Evolutionary conservation across 2,888 invertebrate genomes (phyloP).

Genomic region (Coecobrya sp.): DNA sequence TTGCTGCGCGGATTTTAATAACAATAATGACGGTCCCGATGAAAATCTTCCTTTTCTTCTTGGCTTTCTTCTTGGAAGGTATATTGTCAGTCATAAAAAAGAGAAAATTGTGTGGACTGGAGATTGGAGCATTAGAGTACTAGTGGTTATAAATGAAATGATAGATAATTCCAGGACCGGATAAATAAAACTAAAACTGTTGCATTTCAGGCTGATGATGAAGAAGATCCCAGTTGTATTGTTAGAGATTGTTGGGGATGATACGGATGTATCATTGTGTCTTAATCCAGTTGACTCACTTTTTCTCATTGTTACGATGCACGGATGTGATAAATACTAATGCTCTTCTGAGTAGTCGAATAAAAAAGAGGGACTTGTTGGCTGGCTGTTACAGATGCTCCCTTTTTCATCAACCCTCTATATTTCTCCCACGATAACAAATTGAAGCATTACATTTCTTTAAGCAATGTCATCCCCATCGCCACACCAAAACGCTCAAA

Average conservation of each 20-base stretch:
- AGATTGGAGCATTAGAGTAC: neutral
- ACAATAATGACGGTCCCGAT: conserved; percentile 13
- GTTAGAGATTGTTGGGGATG: conserved; percentile 65
- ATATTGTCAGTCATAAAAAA: conserved; percentile 6
- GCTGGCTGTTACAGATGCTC: conserved; percentile 33
- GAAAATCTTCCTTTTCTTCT: conserved; percentile 25
- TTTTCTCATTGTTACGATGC: conserved; percentile 68
- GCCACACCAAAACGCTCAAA: neutral
- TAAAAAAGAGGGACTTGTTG: conserved; percentile 10
- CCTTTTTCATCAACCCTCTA: neutral
- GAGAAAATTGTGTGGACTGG: conserved; percentile 1
- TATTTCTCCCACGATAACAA: conserved; percentile 62
- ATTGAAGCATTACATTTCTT: conserved; percentile 37
- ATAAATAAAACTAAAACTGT: conserved; percentile 16
- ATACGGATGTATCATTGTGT: conserved; percentile 69
- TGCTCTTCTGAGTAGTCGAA: neutral
- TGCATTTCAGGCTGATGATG: neutral
- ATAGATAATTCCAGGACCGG: conserved; percentile 51
- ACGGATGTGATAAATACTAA: conserved; percentile 62
- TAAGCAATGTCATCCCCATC: neutral
- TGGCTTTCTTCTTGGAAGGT: conserved; percentile 20
- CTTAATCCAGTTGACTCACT: conserved; percentile 73
- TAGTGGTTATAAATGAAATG: conserved; percentile 12
- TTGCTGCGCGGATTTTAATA: conserved; percentile 42
- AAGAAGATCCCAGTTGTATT: conserved; percentile 35